These are phyloP conservation scores for Eufriesea mexicana DNA, from an alignment of 1,140 invertebrate species.

Conservation along the genomic window DNA sequence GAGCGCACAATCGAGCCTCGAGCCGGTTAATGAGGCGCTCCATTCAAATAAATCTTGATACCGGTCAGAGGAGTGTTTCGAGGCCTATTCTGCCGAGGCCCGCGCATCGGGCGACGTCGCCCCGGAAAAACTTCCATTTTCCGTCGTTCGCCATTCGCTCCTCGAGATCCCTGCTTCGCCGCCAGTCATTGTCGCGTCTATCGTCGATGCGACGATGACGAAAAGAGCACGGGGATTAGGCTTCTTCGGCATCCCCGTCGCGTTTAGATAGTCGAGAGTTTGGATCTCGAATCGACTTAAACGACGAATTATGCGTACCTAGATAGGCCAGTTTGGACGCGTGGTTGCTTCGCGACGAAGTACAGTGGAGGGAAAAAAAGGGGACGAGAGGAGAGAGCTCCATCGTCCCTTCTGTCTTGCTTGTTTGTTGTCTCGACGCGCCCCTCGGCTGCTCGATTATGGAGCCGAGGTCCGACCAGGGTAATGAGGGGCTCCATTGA, in stretches of 20 bases:
- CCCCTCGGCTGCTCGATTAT: conserved; percentile 20
- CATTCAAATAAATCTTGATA: conserved; percentile 82
- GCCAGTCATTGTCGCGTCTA: neutral
- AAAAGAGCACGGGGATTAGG: neutral
- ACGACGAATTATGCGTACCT: no score
- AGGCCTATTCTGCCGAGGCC: conserved; percentile 72
- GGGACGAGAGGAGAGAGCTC: no score
- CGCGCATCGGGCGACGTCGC: conserved; percentile 51
- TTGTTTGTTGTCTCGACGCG: conserved; percentile 19
- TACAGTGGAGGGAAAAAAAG: no score
- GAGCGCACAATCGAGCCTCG: conserved; percentile 75
- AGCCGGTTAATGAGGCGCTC: conserved; percentile 80
- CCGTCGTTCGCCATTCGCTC: neutral
- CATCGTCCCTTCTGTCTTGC: neutral
- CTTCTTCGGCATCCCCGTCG: no score
- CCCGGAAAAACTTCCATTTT: conserved; percentile 68
- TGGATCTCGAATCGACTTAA: no score
- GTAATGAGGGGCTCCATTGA: conserved; percentile 35
- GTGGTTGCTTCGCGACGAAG: no score
- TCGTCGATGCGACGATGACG: neutral
- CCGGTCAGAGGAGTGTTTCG: conserved; percentile 71
- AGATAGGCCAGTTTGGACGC: no score
- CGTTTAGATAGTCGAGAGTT: neutral
- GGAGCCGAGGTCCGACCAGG: conserved; percentile 20
- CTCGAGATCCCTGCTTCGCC: neutral